A percentile compares a stretch with the other conserved stretches of the same genome.
Evolutionary conservation across 2,797 vertebrate genomes (phyloP).

Genomic region (Smutsia gigantea): DNA sequence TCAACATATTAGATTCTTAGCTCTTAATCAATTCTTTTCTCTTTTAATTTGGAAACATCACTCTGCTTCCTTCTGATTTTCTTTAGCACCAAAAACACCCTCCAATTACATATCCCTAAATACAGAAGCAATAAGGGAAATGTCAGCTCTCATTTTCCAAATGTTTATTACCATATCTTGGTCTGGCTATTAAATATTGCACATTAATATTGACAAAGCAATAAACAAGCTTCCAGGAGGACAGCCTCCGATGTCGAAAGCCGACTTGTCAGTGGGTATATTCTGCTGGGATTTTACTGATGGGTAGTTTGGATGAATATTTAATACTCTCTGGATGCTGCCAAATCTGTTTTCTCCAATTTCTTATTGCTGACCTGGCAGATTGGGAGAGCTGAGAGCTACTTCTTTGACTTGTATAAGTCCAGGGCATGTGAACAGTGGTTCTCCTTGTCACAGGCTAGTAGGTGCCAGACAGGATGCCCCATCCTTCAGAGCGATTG

Average conservation of each 20-base stretch:
- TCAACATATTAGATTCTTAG: not conserved
- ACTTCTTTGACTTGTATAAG: not conserved
- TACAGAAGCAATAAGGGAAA: conserved; percentile 71
- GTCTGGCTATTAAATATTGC: conserved; percentile 74
- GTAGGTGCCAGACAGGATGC: not conserved
- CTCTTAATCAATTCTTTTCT: conserved; percentile 3
- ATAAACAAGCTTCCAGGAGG: conserved; percentile 73
- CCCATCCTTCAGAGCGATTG: not conserved
- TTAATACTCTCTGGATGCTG: conserved; percentile 71
- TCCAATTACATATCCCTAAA: conserved; percentile 57
- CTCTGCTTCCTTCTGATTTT: conserved; percentile 80
- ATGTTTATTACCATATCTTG: conserved; percentile 63
- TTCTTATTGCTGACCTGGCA: conserved; percentile 75
- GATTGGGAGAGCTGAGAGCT: not conserved
- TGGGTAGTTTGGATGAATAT: conserved; percentile 77
- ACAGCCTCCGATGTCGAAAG: conserved; percentile 62
- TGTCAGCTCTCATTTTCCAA: conserved; percentile 71
- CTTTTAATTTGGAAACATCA: conserved; percentile 46
- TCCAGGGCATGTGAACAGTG: not conserved
- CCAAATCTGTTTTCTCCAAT: conserved; percentile 62
- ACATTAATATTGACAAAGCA: conserved; percentile 76
- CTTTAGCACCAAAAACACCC: conserved; percentile 32
- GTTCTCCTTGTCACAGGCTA: not conserved
- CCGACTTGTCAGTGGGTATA: conserved; percentile 54
- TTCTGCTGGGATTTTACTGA: conserved; percentile 73